These are phyloP conservation scores for Timema podura DNA, from an alignment of 2,888 invertebrate species.

Conservation along the genomic window DNA sequence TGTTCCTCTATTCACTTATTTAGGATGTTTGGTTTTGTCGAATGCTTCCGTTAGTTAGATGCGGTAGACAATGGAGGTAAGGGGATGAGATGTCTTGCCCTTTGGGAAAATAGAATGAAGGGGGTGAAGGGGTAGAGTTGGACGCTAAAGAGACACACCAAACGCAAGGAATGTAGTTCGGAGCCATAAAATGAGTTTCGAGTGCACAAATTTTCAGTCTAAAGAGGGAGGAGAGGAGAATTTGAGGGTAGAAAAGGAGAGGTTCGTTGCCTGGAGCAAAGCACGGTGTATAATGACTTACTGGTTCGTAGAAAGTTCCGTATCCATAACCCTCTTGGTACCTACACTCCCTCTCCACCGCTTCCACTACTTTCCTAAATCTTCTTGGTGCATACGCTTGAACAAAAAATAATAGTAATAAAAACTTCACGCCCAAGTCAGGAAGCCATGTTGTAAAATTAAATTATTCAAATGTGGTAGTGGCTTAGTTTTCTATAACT, in stretches of 20 bases:
- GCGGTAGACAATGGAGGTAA: too few species aligned
- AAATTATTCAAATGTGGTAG: conserved; percentile 1
- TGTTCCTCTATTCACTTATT: too few species aligned
- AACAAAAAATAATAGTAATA: not conserved
- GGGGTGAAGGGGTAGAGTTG: not conserved
- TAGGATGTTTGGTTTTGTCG: too few species aligned
- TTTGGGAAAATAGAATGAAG: too few species aligned
- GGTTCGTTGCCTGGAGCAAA: conserved; percentile 10
- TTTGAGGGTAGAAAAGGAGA: not conserved
- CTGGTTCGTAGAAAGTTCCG: conserved; percentile 10
- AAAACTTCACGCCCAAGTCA: not conserved
- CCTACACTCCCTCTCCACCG: too few species aligned
- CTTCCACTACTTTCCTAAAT: not conserved
- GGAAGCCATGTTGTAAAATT: not conserved
- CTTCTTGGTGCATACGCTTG: not conserved
- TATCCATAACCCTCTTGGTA: not conserved
- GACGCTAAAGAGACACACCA: too few species aligned
- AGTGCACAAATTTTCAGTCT: conserved; percentile 5
- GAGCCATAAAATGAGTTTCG: conserved; percentile 16
- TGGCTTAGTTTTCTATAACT: too few species aligned
- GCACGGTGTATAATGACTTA: not conserved
- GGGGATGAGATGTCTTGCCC: too few species aligned
- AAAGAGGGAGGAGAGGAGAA: not conserved
- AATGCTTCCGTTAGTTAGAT: too few species aligned
- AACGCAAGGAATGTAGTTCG: not conserved